Evolutionary conservation across 2,797 vertebrate genomes (phyloP), one percentile per base, ranked within the genome.

Genomic region (Aeoliscus strigatus): DNA sequence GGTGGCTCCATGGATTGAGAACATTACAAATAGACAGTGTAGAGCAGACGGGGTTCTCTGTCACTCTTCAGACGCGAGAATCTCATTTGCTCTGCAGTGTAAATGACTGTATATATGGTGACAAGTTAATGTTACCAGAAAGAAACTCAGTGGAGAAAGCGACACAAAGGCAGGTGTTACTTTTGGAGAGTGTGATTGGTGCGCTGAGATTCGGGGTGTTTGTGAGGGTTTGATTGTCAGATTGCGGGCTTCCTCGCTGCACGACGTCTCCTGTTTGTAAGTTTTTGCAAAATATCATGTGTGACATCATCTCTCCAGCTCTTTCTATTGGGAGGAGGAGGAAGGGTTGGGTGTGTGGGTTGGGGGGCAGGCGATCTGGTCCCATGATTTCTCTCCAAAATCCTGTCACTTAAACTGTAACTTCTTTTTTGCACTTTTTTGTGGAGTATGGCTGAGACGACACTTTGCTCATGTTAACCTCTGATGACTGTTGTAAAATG

Each of bases 251-350:
- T 59, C 77, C 25, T 72, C 68, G 45, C 72, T 66, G 84, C 82
- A 84, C 82, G 77, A 63, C 55, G 62, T 70, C 77, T 40, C 65
- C 77, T 43, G 49, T 69, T 67, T 77, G 85, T 87, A 88, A 88
- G 86, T 88, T 64, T 51, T 45, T 63, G 40, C 70, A 39, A n/a
- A 73, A 73, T 63, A 50, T 47, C 34, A 14, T 65, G 57, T 77
- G 66, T 78, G 78, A 65, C 68, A 67, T 77, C 60, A 69, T 81
- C 62, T 41, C 52, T 63, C 42, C 55, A 59, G 58, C 63, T 45
- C 23, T 30, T 6, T 44, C 18, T 16, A 16, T 10, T 10, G n/a
- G 27, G 34, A 14, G 27, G 2, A 13, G 27, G 27, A 10, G 11
- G 9, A 2, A n/a, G 5, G 27, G n/a, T n/a, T n/a, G n/a, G n/a